Conservation (phyloP, 2,888 invertebrate genomes). For the Erannis defoliaria region DNA sequence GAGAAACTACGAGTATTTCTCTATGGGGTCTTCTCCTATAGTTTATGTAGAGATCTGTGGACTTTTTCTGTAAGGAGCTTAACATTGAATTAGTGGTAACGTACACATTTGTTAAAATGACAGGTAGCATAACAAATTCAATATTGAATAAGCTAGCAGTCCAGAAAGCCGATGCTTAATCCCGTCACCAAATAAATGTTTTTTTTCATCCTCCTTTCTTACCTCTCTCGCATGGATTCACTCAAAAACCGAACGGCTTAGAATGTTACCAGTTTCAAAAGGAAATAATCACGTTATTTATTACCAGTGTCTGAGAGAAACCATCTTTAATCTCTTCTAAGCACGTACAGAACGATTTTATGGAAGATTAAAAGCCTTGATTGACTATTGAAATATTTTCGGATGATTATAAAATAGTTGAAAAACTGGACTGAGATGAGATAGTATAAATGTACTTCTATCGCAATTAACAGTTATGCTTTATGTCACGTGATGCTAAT, state of each 20-base stretch:
- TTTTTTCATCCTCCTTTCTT: slow-evolving; percentile 10
- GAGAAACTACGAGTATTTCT: too few relatives aligned
- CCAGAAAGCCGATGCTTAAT: slow-evolving; percentile 59
- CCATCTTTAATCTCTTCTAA: slow-evolving; percentile 80
- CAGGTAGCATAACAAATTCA: slow-evolving; percentile 49
- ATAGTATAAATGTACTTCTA: not conserved
- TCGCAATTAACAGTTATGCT: slow-evolving; percentile 10
- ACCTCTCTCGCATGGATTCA: slow-evolving; percentile 70
- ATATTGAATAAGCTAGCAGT: slow-evolving; percentile 36
- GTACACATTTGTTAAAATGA: slow-evolving; percentile 43
- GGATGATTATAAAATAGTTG: slow-evolving; percentile 66
- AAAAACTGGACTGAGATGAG: slow-evolving; percentile 54
- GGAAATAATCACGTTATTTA: slow-evolving; percentile 85
- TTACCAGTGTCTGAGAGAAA: slow-evolving; percentile 72
- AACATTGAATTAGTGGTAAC: slow-evolving; percentile 40
- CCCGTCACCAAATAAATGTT: slow-evolving; percentile 54
- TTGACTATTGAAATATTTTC: slow-evolving; percentile 72
- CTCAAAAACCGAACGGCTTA: slow-evolving; percentile 68
- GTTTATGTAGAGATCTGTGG: too few relatives aligned
- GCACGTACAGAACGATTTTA: slow-evolving; percentile 78
- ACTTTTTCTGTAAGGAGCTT: slow-evolving; percentile 25
- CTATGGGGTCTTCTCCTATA: not conserved
- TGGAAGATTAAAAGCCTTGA: slow-evolving; percentile 78
- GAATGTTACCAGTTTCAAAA: slow-evolving; percentile 73
- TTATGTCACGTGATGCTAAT: slow-evolving; percentile 37